Evolutionary conservation across 2,113 vertebrate genomes (phyloP).

Genomic region (Poeciliopsis retropinna): DNA sequence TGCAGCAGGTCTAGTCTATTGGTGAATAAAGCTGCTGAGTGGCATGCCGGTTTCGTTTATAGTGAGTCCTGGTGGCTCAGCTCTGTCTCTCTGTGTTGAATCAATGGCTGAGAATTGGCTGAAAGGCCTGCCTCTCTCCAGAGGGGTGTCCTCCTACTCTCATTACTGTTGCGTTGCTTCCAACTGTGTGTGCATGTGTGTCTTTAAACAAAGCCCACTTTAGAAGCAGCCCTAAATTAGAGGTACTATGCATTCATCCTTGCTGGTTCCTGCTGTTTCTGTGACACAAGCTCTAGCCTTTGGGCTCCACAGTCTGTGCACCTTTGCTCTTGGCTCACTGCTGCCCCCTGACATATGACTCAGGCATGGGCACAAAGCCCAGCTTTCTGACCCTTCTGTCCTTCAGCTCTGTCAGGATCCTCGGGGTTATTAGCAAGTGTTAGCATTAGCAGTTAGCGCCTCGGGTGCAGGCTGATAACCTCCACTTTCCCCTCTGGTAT

Average conservation of each 20-base stretch:
- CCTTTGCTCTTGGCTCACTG: conserved; percentile 40
- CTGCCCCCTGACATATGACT: conserved; percentile 50
- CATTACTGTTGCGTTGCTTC: conserved; percentile 57
- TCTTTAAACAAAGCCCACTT: conserved; percentile 42
- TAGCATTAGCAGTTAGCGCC: conserved; percentile 50
- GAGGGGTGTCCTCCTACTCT: conserved; percentile 74
- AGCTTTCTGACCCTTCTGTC: conserved; percentile 55
- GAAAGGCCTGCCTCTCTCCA: conserved; percentile 64
- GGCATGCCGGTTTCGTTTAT: conserved; percentile 32
- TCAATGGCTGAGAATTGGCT: conserved; percentile 61
- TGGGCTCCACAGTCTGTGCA: conserved; percentile 32
- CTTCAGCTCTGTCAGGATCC: conserved; percentile 50
- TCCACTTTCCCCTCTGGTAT: not conserved
- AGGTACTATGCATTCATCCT: conserved; percentile 27
- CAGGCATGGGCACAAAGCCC: conserved; percentile 45
- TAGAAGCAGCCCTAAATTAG: conserved; percentile 43
- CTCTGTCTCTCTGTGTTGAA: conserved; percentile 49
- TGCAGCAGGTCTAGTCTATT: conserved; percentile 23
- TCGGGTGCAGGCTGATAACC: conserved; percentile 39
- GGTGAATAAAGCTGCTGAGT: conserved; percentile 29
- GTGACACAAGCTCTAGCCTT: conserved; percentile 38
- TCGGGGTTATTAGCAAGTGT: conserved; percentile 48
- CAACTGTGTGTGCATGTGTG: conserved; percentile 28
- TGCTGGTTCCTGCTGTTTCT: conserved; percentile 37
- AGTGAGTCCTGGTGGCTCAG: conserved; percentile 26